phyloP scores from a whole-genome alignment of 2,113 vertebrate species.

The Quiscalus mexicanus region DNA sequence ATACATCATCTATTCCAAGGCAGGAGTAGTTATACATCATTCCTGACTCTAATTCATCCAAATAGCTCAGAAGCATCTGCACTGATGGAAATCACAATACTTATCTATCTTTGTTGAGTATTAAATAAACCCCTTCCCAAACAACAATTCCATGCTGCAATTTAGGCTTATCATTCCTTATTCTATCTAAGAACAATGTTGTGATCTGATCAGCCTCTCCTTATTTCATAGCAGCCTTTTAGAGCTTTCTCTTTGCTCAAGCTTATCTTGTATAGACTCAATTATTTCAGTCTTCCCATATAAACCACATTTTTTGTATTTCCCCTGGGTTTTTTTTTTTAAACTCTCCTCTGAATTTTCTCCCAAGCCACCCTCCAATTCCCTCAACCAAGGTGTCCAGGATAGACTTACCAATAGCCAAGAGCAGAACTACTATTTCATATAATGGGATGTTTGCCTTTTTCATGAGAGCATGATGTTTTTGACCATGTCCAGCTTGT shows the following conservation, averaged over 20 bases:
- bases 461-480: slow-evolving; percentile 35
- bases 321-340: neutral
- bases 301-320: neutral
- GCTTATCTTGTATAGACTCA: neutral
- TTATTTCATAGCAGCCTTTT: neutral
- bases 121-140: neutral
- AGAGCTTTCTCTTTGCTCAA: neutral
- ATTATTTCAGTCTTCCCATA: neutral
- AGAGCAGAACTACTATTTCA: neutral
- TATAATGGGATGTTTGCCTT: neutral
- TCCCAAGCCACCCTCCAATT: neutral
- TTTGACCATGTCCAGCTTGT: slow-evolving; percentile 57
- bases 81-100: neutral
- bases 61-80: neutral
- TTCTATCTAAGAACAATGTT: neutral
- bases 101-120: neutral
- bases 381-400: neutral
- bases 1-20: neutral
- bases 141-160: neutral
- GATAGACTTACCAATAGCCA: neutral
- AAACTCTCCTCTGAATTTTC: neutral
- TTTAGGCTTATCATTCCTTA: neutral
- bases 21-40: neutral
- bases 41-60: neutral
- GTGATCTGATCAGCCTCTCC: neutral